A percentile compares a stretch with the other conserved stretches of the same genome.
These are phyloP conservation scores for Tapirus terrestris DNA, from an alignment of 2,113 vertebrate genomes.

Conservation along the genomic window DNA sequence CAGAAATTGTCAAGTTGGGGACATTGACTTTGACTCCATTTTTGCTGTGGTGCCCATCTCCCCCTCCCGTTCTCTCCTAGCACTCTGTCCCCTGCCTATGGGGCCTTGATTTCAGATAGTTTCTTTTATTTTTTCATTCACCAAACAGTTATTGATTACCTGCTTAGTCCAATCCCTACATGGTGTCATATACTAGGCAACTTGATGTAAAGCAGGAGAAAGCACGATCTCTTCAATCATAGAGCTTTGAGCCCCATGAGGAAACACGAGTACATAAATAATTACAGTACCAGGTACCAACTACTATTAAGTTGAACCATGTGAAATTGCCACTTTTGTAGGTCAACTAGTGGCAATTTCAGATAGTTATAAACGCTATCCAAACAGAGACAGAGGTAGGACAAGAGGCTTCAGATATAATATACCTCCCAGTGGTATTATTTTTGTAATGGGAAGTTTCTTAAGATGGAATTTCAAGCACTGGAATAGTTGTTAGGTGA, in stretches of 20 bases:
- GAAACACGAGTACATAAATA: neutral
- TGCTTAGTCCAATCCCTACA: neutral
- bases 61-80: neutral
- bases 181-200: neutral
- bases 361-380: neutral
- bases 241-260: neutral
- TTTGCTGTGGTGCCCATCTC: fast-evolving
- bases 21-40: neutral
- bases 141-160: neutral
- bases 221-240: neutral
- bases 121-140: neutral
- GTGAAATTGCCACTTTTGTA: neutral
- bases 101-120: neutral
- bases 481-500: constrained; percentile 37
- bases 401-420: neutral
- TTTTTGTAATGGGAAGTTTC: neutral
- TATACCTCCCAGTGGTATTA: neutral
- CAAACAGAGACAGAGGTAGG: neutral
- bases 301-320: neutral
- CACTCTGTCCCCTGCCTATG: neutral
- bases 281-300: neutral
- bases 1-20: neutral
- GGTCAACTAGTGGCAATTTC: neutral
- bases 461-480: neutral
- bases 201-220: neutral